Conservation (phyloP, 2,888 invertebrate species). For the Sclerodermus sp. region DNA sequence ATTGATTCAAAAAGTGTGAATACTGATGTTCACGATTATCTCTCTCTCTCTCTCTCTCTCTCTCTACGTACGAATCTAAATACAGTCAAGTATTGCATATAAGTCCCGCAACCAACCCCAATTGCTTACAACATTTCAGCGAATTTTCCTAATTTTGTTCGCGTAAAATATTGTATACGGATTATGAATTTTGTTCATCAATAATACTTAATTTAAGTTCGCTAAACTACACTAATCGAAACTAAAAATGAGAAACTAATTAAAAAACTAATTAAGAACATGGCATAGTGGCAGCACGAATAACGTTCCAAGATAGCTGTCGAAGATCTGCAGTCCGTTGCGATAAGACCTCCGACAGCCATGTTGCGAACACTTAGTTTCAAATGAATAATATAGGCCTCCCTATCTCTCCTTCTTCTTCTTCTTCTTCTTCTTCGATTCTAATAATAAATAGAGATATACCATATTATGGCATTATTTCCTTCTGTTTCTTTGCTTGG, state of each 20-base stretch:
- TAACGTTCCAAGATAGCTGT: slow-evolving; percentile 23
- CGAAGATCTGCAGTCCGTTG: slow-evolving; percentile 20
- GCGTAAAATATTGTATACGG: slow-evolving; percentile 9
- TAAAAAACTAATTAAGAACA: slow-evolving; percentile 7
- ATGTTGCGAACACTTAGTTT: slow-evolving; percentile 16
- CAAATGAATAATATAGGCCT: too few relatives aligned
- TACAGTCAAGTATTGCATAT: slow-evolving; percentile 33
- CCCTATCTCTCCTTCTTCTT: neutral
- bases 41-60: too few relatives aligned
- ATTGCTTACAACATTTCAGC: slow-evolving; percentile 22
- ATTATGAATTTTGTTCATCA: slow-evolving; percentile 4
- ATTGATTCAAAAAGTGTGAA: too few relatives aligned
- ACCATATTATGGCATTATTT: too few relatives aligned
- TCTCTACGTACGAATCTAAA: slow-evolving; percentile 9
- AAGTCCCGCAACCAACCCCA: slow-evolving; percentile 34
- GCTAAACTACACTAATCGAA: neutral
- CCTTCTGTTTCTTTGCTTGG: too few relatives aligned
- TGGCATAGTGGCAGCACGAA: slow-evolving; percentile 7
- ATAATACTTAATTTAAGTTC: slow-evolving; percentile 4
- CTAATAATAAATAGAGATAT: too few relatives aligned
- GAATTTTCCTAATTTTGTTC: slow-evolving; percentile 17
- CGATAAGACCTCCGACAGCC: slow-evolving; percentile 25
- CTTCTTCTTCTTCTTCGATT: neutral
- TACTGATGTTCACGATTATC: too few relatives aligned
- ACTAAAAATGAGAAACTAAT: neutral